Evolutionary conservation across 2,113 vertebrate species (phyloP), one percentile per base, ranked within the genome.

Genomic region (Athene noctua): DNA sequence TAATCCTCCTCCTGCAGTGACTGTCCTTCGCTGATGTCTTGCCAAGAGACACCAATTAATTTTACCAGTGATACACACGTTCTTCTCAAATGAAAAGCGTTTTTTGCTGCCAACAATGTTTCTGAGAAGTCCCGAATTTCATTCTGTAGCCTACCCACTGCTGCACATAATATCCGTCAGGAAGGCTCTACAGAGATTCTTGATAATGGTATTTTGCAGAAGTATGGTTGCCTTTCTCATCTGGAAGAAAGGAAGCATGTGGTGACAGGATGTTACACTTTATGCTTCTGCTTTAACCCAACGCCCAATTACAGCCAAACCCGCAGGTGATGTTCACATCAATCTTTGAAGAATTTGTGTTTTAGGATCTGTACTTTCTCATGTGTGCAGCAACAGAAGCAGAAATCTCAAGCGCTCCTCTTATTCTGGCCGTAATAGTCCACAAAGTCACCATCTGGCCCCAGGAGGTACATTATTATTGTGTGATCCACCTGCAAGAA

Each of bases 391-490:
- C n/a, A n/a, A n/a, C n/a, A n/a, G n/a, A n/a, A n/a, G n/a, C n/a
- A n/a, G n/a, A n/a, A n/a, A n/a, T n/a, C n/a, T n/a, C n/a, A n/a
- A n/a, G n/a, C n/a, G n/a, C n/a, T n/a, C n/a, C n/a, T n/a, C 97
- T 99, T 99, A 97, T 99, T 99, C 95, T 99, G 99, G 92, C 99
- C 99, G 47, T 98, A 99, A 96, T 99, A 99, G 73, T 99, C 99
- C 63, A 99, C 67, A 5, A 99, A 99, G 34, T 97, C 92, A 17
- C 99, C 99, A 49, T 99, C 98, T 6, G 99, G 99, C 67, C 98
- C 99, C 2, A 99, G 94, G 20, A 99, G 98, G 96, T 99, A 99
- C 99, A 99, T 99, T 81, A 99, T 99, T 94, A 99, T 99, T 2
- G 99, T 99, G 97, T 99, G 99, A 95, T 99, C 99, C 29, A 99